These are phyloP conservation scores for Cotesia chilonis DNA, from an alignment of 1,140 invertebrate species.

Conservation along the genomic window DNA sequence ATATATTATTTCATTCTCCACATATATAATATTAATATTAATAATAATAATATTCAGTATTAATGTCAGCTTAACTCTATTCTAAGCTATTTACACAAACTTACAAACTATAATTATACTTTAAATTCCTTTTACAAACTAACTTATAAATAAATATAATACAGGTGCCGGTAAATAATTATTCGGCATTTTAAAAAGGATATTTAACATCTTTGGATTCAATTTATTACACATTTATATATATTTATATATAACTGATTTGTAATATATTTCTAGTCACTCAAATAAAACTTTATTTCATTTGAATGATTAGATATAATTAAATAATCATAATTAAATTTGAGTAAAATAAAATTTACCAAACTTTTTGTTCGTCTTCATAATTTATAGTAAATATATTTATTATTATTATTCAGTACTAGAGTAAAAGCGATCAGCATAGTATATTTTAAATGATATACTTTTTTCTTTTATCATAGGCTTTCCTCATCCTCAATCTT, in stretches of 20 bases:
- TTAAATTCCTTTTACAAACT: slow-evolving; percentile 39
- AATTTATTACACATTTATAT: slow-evolving; percentile 66
- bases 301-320: too few species aligned
- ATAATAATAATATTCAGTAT: slow-evolving; percentile 27
- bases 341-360: too few species aligned
- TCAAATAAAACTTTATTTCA: neutral
- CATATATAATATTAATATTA: too few species aligned
- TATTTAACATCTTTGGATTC: slow-evolving; percentile 65
- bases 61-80: slow-evolving; percentile 40
- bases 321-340: too few species aligned
- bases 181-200: slow-evolving; percentile 48
- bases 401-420: too few species aligned
- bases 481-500: too few species aligned
- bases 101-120: slow-evolving; percentile 47
- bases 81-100: slow-evolving; percentile 63
- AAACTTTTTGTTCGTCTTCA: too few species aligned
- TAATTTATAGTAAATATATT: too few species aligned
- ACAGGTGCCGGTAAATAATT: slow-evolving; percentile 55
- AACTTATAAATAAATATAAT: slow-evolving; percentile 64
- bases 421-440: too few species aligned
- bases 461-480: too few species aligned
- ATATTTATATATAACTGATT: slow-evolving; percentile 34
- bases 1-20: too few species aligned
- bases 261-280: neutral
- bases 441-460: too few species aligned